phyloP scores from a whole-genome alignment of 2,113 vertebrate genomes.

The Alethe castanea region DNA sequence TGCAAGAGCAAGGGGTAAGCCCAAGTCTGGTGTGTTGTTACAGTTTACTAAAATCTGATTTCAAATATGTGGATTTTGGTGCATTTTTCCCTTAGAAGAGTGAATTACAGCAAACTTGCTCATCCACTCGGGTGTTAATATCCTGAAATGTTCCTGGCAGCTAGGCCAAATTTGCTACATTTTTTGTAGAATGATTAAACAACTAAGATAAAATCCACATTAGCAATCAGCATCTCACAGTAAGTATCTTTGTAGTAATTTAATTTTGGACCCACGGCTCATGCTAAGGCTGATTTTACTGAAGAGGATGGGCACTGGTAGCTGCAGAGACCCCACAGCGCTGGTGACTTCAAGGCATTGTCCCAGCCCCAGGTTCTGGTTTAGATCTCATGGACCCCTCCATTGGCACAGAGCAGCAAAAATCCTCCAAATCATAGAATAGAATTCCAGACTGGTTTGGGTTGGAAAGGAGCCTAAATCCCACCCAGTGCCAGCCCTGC shows the following conservation, averaged over 20 bases:
- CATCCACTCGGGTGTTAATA: not conserved
- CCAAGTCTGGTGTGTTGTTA: not conserved
- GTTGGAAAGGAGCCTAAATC: not conserved
- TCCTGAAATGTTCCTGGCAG: not conserved
- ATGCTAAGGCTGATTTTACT: not conserved
- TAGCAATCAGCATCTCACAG: not conserved
- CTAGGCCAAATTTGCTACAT: not conserved
- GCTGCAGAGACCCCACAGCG: too few relatives aligned
- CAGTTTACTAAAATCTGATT: not conserved
- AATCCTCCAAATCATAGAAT: rapidly evolving
- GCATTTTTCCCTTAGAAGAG: not conserved
- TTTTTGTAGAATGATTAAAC: not conserved
- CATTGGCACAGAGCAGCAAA: rapidly evolving
- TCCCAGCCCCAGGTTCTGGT: not conserved
- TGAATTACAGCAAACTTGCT: not conserved
- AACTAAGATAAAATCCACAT: not conserved
- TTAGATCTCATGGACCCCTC: rapidly evolving
- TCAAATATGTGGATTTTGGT: not conserved
- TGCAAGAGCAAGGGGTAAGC: not conserved
- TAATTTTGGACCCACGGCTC: not conserved
- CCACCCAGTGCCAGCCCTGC: rapidly evolving
- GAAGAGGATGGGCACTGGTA: too few relatives aligned
- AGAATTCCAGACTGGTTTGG: not conserved
- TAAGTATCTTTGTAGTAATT: not conserved
- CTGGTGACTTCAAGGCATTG: not conserved